Evolutionary conservation across 2,888 invertebrate genomes (phyloP), one percentile per base, ranked within the genome.

Genomic region (Halictus quadricinctus): DNA sequence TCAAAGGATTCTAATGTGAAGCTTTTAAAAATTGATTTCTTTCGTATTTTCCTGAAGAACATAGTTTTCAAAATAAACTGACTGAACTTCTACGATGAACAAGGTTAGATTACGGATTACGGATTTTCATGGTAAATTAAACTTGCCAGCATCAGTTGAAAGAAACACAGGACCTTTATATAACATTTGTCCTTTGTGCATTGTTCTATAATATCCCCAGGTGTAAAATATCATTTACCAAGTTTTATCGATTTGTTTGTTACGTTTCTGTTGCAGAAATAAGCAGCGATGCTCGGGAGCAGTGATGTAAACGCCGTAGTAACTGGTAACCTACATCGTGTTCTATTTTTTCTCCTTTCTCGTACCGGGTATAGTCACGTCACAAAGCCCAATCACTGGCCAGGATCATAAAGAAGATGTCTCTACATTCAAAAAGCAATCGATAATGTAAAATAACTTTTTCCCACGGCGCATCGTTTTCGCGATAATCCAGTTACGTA

Each of bases 401-500:
- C 29, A 64, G 29, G 64, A 69, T 69, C 69, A 21, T 69, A 69
- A 69, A 69, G 69, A 69, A 69, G 18, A 36, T 69, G 69, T 36
- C 69, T 21, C 41, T 69, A 36, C 21, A 12, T 48, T 46, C 15
- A 36, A 48, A 36, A 10, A n/a, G 18, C 10, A 41, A 69, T 69
- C 69, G 36, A 69, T 69, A 69, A 21, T 41, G 69, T 69, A 41
- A 69, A 69, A 69, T 41, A 69, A 69, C 69, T 69, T 69, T 41
- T 69, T 41, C 69, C 41, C 41, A 18, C 41, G 41, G 7, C 41
- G 41, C 69, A 3, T 69, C 69, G 69, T 69, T 69, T 69, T 69
- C 41, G 41, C 36, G 69, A 41, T 69, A 69, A 69, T 69, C 41
- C 41, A 69, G 41, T 69, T 21, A 21, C 21, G 21, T 41, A 5